phyloP scores from a whole-genome alignment of 2,797 vertebrate species.

The Melanotaenia boesemani region DNA sequence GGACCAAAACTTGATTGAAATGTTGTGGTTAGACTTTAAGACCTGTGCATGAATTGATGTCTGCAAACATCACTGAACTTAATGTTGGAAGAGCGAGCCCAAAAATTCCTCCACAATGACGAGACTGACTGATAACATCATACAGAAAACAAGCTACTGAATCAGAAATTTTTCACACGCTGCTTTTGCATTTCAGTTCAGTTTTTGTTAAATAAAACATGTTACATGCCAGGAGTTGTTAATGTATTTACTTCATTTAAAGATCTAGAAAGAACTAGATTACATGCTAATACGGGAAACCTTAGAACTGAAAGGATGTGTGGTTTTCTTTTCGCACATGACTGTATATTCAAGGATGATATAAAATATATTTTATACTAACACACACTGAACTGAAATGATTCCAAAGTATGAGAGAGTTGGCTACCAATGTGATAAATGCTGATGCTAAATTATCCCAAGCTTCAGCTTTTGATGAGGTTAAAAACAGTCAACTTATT shows the following conservation, averaged over 20 bases:
- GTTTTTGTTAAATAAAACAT: neutral
- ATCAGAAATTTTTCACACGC: neutral
- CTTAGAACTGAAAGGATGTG: neutral
- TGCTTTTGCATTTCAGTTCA: neutral
- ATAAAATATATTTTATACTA: neutral
- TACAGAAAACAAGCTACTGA: neutral
- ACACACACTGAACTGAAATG: neutral
- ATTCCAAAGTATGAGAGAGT: neutral
- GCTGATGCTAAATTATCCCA: constrained; percentile 13
- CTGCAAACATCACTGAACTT: neutral
- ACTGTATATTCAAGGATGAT: neutral
- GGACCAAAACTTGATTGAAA: neutral
- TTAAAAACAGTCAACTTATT: constrained; percentile 24
- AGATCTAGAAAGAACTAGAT: too few species aligned
- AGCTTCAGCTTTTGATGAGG: constrained; percentile 11
- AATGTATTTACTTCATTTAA: too few species aligned
- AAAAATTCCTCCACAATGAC: neutral
- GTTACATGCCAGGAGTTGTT: too few species aligned
- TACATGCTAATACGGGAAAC: too few species aligned
- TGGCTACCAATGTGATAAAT: neutral
- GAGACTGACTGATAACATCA: neutral
- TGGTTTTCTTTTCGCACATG: neutral
- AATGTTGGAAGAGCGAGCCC: neutral
- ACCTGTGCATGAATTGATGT: neutral
- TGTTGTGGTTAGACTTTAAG: neutral